Evolutionary conservation across 1,140 invertebrate genomes (phyloP), one percentile per base, ranked within the genome.

Genomic region (Atta colombica): DNA sequence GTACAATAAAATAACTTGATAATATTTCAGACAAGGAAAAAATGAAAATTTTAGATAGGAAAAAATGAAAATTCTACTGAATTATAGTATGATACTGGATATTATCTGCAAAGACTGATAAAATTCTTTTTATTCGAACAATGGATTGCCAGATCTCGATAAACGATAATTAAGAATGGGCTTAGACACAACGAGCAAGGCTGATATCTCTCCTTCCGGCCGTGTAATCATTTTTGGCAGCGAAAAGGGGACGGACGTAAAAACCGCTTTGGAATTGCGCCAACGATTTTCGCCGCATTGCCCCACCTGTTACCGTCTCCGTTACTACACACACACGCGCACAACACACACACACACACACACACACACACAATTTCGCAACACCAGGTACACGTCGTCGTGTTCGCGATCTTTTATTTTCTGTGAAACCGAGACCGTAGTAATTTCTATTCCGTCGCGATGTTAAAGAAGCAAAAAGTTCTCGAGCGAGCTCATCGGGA

Each of bases 281-380:
- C 87, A 88, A 87, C 68, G 65, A 85, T 85, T 77, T 60, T 63
- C 82, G 77, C 69, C 65, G 66, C 77, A 87, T 86, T 35, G 68
- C 65, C 58, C 85, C 74, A 86, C 86, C 82, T 88, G 87, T 88
- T 86, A 86, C 85, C 85, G 55, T 14, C 66, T 35, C 53, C 49
- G 8, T 2, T 16, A 39, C 0, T 2, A 35, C 39, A 49, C 10
- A 21, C 51, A 31, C 31, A 31, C 31, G 14, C 21, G 14, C 12
- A 39, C n/a, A 55, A 53, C 61, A 21, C 2, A 31, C 8, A 21
- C 7, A 72, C 65, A 39, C 18, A 68, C 31, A 53, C 5, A 66
- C 53, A n/a, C 21, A n/a, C 12, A 39, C n/a, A 68, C 0, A 53
- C 61, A 16, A 80, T 49, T 71, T 81, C 65, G 77, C 61, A 25